Base-by-base conservation (phyloP, 2,113 vertebrate genomes). In the Micromys minutus region DNA sequence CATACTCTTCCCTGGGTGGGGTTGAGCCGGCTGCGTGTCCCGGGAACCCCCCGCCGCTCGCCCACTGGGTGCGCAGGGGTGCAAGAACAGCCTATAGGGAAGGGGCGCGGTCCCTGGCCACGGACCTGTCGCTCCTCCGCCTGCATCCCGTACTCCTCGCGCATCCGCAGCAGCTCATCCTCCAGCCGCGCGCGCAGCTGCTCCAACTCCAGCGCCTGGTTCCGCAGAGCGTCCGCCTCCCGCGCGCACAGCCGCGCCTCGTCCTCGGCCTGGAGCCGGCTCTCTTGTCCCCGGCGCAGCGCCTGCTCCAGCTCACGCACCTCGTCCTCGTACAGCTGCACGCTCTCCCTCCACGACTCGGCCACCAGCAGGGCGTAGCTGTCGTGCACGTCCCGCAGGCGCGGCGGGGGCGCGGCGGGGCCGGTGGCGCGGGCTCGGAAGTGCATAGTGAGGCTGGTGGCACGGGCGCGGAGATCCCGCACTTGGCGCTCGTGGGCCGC, bases 71-170 rank as follows among this genome's bases (percentile, higher is more conserved):
- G 67, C 4, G 42, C 4, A 4, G 36, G 52, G 77, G 1, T 31
- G 89, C 59, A 3, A 3, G n/a, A 52, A 61, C 2, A 10, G 45
- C 8, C 29, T 3, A 8, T 4, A 13, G 71, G 59, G 34, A 21
- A 42, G n/a, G 71, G 12, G 24, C 52, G 13, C 2, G 17, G 26
- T 63, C 36, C 39, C 65, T 0, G 29, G 10, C 12, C 85, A 97
- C 97, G 0, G n/a, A 99, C 99, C 99, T 99, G 99, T 94, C 99
- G 99, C 71, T 99, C 98, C 80, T 97, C 94, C 6, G 98, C 67
- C 80, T 99, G 98, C 95, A 96, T 95, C 12, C 96, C 98, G 94
- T 98, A 99, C 87, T 95, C 98, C 24, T 99, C 98, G 93, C 98
- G 98, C 98, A 99, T 96, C 88, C 97, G 98, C 76, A 98, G 96